Evolutionary conservation across 2,113 vertebrate genomes (phyloP).

Genomic region (Sciurus niger): DNA sequence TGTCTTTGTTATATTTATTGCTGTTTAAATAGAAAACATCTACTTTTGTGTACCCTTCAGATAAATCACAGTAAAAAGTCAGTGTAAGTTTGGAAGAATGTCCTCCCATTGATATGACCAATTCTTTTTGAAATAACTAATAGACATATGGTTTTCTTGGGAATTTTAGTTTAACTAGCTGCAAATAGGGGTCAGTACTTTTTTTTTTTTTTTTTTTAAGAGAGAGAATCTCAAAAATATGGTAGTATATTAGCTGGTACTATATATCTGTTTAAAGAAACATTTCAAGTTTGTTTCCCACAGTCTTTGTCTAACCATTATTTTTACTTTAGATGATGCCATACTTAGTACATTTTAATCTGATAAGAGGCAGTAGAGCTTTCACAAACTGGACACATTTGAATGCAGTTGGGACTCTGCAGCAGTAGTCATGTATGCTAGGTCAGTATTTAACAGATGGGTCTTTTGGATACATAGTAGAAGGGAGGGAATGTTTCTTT

Average conservation of each 20-base stretch:
- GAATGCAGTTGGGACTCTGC: constrained; percentile 92
- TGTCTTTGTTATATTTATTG: constrained; percentile 57
- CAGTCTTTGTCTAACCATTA: background rate
- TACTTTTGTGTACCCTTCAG: constrained; percentile 60
- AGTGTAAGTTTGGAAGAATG: constrained; percentile 74
- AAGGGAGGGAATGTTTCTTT: constrained; percentile 75
- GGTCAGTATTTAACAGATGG: constrained; percentile 92
- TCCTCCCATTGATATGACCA: constrained; percentile 66
- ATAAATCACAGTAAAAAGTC: constrained; percentile 76
- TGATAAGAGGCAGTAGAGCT: constrained; percentile 66
- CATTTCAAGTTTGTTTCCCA: background rate
- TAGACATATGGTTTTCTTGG: constrained; percentile 47
- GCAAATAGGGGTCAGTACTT: constrained; percentile 64
- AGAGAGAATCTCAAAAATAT: constrained; percentile 67
- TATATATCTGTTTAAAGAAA: constrained; percentile 67
- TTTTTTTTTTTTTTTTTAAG: constrained; percentile 61
- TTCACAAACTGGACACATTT: constrained; percentile 79
- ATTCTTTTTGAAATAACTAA: constrained; percentile 70
- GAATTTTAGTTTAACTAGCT: constrained; percentile 70
- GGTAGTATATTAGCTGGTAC: constrained; percentile 70
- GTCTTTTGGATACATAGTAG: constrained; percentile 76
- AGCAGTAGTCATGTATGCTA: constrained; percentile 92
- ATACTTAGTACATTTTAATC: constrained; percentile 61
- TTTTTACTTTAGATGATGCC: constrained; percentile 54
- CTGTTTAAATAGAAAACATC: constrained; percentile 69